phyloP scores from a whole-genome alignment of 2,888 invertebrate species.

The Sabatieria punctata region DNA sequence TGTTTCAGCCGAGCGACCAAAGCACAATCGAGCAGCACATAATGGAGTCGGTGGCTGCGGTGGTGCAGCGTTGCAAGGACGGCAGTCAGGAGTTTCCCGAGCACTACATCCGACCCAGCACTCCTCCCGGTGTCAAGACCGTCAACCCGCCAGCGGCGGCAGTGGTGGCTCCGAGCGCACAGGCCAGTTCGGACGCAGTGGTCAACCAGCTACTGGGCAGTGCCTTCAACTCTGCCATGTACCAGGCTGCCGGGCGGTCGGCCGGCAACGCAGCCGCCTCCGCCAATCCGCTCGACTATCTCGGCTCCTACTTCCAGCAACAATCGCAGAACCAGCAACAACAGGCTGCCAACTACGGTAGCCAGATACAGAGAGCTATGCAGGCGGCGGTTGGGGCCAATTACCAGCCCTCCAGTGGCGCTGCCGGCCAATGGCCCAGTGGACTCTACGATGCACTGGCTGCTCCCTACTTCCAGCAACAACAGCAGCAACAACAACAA shows the following conservation, averaged over 20 bases:
- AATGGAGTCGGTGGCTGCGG: slow-evolving; percentile 4
- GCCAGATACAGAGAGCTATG: background rate
- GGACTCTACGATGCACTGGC: background rate
- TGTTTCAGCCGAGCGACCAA: background rate
- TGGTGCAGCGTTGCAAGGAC: slow-evolving; percentile 7
- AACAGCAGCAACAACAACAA: slow-evolving; percentile 4
- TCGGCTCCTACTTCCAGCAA: background rate
- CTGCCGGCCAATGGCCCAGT: background rate
- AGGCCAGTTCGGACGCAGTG: background rate
- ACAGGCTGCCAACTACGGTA: background rate
- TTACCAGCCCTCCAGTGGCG: too few relatives aligned
- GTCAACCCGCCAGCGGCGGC: background rate
- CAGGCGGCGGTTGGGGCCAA: background rate
- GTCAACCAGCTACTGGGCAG: background rate
- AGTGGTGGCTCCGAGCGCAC: background rate
- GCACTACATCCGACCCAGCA: slow-evolving; percentile 8
- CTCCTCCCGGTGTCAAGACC: slow-evolving; percentile 1
- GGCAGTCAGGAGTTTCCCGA: slow-evolving; percentile 7
- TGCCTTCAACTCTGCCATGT: background rate
- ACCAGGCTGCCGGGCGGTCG: background rate
- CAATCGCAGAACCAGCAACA: background rate
- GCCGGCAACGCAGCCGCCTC: background rate
- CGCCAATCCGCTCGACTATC: background rate
- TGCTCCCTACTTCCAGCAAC: background rate
- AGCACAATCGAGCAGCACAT: slow-evolving; percentile 2